A percentile compares a stretch with the other conserved stretches of the same genome.
Evolutionary conservation across 2,888 invertebrate genomes (phyloP).

Genomic region (Argyra leucocephala): DNA sequence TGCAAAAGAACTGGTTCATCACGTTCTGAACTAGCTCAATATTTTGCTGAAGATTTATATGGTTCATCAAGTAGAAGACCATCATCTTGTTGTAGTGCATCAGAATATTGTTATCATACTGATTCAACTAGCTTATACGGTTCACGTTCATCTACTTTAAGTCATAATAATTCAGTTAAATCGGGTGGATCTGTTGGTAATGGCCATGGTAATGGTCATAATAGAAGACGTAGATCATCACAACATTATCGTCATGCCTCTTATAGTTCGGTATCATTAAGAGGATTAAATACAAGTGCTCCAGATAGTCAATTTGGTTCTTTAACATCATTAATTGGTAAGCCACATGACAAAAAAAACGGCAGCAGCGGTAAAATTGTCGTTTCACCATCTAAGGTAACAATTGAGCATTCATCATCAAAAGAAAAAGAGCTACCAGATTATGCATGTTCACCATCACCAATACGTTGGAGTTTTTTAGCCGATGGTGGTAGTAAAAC

Average conservation of each 20-base stretch:
- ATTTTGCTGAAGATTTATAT: constrained; percentile 41
- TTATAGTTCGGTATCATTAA: constrained; percentile 39
- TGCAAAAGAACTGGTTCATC: constrained; percentile 29
- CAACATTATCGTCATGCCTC: constrained; percentile 37
- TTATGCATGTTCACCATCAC: constrained; percentile 42
- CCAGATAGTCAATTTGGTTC: constrained; percentile 39
- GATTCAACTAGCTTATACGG: constrained; percentile 43
- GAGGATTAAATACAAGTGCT: constrained; percentile 38
- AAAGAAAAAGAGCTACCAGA: constrained; percentile 37
- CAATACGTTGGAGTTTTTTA: constrained; percentile 43
- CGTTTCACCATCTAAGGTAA: constrained; percentile 34
- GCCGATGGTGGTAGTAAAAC: constrained; percentile 37
- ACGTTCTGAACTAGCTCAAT: constrained; percentile 41
- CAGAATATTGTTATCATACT: constrained; percentile 43
- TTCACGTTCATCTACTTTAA: constrained; percentile 37
- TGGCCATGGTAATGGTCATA: constrained; percentile 24
- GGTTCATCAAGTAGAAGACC: constrained; percentile 36
- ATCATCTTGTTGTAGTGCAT: constrained; percentile 43
- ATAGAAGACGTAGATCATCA: constrained; percentile 28
- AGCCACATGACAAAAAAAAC: constrained; percentile 32
- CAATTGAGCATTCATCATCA: constrained; percentile 37
- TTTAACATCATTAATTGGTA: constrained; percentile 40
- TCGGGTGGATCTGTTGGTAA: constrained; percentile 38
- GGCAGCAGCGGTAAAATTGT: constrained; percentile 28
- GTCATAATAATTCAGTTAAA: constrained; percentile 42